Evolutionary conservation across 2,888 invertebrate genomes (phyloP), one percentile per base, ranked within the genome.

Genomic region (Acrobasis repandana): DNA sequence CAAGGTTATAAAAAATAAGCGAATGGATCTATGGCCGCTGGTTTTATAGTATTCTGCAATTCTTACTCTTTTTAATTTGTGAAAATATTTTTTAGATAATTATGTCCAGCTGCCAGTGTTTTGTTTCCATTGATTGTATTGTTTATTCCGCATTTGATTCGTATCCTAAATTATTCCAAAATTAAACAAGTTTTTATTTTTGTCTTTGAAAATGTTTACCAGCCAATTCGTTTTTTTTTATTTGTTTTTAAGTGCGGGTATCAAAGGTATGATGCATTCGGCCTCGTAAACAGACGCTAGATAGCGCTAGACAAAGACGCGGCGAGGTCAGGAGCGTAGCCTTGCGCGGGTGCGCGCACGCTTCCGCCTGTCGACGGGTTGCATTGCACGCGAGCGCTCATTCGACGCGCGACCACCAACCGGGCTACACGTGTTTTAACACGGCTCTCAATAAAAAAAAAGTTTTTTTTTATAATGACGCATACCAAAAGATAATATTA

Each of bases 251-350:
- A 85, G 84, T 83, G 83, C 79, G 75, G 74, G 74, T 73, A 71
- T 84, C 82, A 79, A 83, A 80, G 86, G 88, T 88, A 88, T 90
- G 90, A 91, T 90, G 89, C 88, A 90, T 90, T 88, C 79, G 90
- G 86, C 91, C 91, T 90, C 91, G 91, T 83, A 88, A 88, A 90
- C 88, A 88, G 88, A 86, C 88, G 86, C 76, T 89, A 90, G 90
- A 90, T 90, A 90, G 88, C 82, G 83, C 88, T 90, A 91, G 91
- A 91, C 91, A 91, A 90, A 91, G 90, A 90, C 90, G 87, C 83
- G 72, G 89, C 91, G 91, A 91, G 91, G 91, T 91, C 91, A 90
- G 84, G 91, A 91, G 90, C 90, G 87, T 83, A 91, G 91, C 91
- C 90, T 91, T 91, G 91, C 83, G 88, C 88, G 87, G 85, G 88